These are phyloP conservation scores for Melangyna quadrimaculata DNA, from an alignment of 2,888 invertebrate genomes.

Conservation along the genomic window DNA sequence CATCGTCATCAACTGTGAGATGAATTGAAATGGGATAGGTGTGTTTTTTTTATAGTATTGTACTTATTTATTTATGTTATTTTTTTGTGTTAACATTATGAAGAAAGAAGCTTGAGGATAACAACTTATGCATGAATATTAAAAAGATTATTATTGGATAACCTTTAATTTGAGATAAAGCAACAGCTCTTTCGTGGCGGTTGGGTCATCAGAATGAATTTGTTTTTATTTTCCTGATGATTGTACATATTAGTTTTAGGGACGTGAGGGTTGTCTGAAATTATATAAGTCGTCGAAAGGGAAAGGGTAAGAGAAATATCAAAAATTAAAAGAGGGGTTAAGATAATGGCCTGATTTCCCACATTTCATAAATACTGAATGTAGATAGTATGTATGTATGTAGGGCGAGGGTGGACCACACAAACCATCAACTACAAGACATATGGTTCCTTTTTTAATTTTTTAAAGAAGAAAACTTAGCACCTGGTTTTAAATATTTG, in stretches of 20 bases:
- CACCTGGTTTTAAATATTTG: too few relatives aligned
- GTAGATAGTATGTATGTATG: too few relatives aligned
- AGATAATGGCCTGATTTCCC: not conserved
- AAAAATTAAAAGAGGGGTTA: not conserved
- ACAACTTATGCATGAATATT: slow-evolving; percentile 6
- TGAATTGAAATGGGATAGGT: slow-evolving; percentile 43
- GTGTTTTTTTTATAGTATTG: not conserved
- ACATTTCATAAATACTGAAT: not conserved
- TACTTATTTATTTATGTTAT: not conserved
- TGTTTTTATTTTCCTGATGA: not conserved
- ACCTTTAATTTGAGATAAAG: not conserved
- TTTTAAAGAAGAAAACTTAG: too few relatives aligned
- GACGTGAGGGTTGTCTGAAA: not conserved
- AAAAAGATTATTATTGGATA: slow-evolving; percentile 1
- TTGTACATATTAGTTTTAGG: not conserved
- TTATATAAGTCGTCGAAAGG: not conserved
- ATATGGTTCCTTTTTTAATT: too few relatives aligned
- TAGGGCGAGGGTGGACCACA: too few relatives aligned
- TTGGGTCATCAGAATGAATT: not conserved
- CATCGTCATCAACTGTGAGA: slow-evolving; percentile 42
- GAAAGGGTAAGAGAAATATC: not conserved
- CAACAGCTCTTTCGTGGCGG: not conserved
- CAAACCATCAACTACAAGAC: too few relatives aligned
- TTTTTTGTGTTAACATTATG: not conserved
- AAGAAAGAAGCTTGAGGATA: not conserved